phyloP scores from a whole-genome alignment of 1,140 invertebrate genomes.

The Cyrtorhinus lividipennis region DNA sequence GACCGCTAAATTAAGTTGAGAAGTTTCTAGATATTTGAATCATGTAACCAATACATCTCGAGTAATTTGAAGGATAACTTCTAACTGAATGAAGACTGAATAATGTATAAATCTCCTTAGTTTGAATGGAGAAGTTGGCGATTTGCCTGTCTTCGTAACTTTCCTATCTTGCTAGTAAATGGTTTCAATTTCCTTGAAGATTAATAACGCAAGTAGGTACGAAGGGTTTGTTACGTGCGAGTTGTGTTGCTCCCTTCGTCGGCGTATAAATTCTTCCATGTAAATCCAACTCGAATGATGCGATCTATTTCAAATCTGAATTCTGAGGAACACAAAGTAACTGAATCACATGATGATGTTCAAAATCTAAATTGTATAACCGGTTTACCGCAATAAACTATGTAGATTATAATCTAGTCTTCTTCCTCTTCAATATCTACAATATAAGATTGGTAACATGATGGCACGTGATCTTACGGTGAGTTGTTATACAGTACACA shows the following conservation, averaged over 20 bases:
- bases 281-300: too few species aligned
- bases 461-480: too few species aligned
- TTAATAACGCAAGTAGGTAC: neutral
- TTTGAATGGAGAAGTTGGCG: conserved; percentile 7
- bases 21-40: conserved; percentile 9
- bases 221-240: neutral
- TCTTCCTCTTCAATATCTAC: too few species aligned
- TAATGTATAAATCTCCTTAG: conserved; percentile 7
- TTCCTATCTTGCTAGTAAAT: conserved; percentile 8
- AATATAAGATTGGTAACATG: too few species aligned
- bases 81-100: conserved; percentile 8
- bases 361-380: too few species aligned
- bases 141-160: conserved; percentile 8
- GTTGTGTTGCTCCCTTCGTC: neutral
- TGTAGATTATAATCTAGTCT: too few species aligned
- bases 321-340: too few species aligned
- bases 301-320: too few species aligned
- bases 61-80: conserved; percentile 9
- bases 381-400: too few species aligned
- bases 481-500: too few species aligned
- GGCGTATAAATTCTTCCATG: too few species aligned
- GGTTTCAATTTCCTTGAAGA: neutral
- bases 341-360: too few species aligned
- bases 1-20: neutral
- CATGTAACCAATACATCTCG: conserved; percentile 6